Evolutionary conservation across 2,797 vertebrate species (phyloP).

Genomic region (Tokudaia tokunoshimensis): DNA sequence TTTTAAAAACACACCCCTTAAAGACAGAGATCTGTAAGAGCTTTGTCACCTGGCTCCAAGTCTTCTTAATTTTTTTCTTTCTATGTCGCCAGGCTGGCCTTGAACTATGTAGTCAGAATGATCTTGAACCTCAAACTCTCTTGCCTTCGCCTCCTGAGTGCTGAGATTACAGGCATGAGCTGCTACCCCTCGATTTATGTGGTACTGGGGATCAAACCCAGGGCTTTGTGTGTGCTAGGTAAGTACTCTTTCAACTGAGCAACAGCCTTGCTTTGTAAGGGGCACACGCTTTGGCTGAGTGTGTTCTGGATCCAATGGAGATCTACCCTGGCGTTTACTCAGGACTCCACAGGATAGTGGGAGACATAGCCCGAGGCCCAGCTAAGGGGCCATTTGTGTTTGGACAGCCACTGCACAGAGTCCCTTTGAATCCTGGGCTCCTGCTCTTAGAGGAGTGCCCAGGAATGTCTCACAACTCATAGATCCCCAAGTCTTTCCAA

Average conservation of each 20-base stretch:
- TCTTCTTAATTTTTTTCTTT: not conserved
- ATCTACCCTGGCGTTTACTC: not conserved
- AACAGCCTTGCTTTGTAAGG: not conserved
- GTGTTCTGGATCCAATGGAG: not conserved
- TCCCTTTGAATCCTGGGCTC: not conserved
- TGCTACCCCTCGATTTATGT: not conserved
- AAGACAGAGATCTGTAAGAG: not conserved
- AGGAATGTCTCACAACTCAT: not conserved
- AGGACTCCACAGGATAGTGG: not conserved
- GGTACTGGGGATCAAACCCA: not conserved
- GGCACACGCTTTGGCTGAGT: not conserved
- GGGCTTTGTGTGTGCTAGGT: not conserved
- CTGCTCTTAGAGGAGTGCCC: not conserved
- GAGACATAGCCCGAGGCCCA: not conserved
- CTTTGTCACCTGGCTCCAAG: not conserved
- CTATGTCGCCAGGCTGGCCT: not conserved
- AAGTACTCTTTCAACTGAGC: not conserved
- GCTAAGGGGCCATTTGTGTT: not conserved
- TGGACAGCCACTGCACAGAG: not conserved
- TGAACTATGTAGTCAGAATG: not conserved
- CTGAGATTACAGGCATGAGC: not conserved
- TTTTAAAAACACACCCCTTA: not conserved
- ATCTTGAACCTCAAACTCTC: not conserved
- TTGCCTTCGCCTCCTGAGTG: not conserved
- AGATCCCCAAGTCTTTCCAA: not conserved